Conservation (phyloP, 2,888 invertebrate genomes). For the Limenitis arthemis region DNA sequence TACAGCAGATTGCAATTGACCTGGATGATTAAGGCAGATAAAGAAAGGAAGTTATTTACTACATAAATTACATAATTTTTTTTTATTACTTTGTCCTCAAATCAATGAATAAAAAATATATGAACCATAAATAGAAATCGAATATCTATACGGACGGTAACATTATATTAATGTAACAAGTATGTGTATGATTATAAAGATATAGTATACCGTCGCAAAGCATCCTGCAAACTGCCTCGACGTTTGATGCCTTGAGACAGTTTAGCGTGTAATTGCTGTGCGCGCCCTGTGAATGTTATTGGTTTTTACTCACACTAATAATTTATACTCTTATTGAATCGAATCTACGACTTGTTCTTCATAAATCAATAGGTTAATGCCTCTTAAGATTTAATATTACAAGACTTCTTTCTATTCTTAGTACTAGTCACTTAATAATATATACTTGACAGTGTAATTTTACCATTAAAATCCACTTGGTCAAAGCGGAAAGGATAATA, state of each 20-base stretch:
- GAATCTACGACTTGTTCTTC: background rate
- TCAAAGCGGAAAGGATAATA: slow-evolving; percentile 1
- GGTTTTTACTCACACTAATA: too few species aligned
- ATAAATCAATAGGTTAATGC: too few species aligned
- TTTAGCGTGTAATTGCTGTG: slow-evolving; percentile 94
- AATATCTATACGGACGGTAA: too few species aligned
- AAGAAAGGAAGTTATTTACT: too few species aligned
- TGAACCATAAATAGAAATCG: too few species aligned
- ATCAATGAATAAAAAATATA: background rate
- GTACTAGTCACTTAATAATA: background rate
- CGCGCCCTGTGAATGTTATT: slow-evolving; percentile 73
- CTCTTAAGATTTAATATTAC: too few species aligned
- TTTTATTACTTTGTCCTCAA: background rate
- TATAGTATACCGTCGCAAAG: slow-evolving; percentile 65
- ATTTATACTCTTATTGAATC: background rate
- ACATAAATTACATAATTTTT: too few species aligned
- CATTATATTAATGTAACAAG: too few species aligned
- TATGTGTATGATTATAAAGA: too few species aligned
- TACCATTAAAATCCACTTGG: background rate
- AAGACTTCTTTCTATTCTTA: too few species aligned
- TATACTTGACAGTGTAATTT: background rate
- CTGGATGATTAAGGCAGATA: too few species aligned
- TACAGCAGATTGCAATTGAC: too few species aligned
- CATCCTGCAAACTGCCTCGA: slow-evolving; percentile 86
- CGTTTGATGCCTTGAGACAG: slow-evolving; percentile 92